Evolutionary conservation across 2,113 vertebrate genomes (phyloP), one percentile per base, ranked within the genome.

Genomic region (Morone chrysops): DNA sequence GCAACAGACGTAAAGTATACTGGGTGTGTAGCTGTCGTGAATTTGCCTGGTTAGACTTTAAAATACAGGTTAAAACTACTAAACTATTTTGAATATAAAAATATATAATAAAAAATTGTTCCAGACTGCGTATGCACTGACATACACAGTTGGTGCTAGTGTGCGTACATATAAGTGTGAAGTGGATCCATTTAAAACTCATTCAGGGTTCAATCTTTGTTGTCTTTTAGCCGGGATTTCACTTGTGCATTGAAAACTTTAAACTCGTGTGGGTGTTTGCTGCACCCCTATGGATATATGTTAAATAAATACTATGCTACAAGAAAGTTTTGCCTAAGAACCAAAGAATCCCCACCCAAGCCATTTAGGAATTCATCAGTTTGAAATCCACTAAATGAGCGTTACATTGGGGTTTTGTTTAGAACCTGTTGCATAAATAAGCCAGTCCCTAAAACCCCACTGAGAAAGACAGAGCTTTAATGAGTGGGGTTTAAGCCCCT

Each of bases 381-480:
- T 85, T 83, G 82, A 92, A 91, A 92, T 89, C 90, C 72, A 82
- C 90, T 89, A 93, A 93, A 89, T 91, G 90, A 91, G 93, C 87
- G 82, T 93, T 90, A 89, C 94, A 94, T 94, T 90, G 51, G 92
- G 90, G 89, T 95, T 94, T 17, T 48, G 91, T 95, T 94, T 92
- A 82, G 89, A 89, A 95, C 95, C 92, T 96, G 94, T 96, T 96
- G 94, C 93, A 95, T 95, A 96, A 96, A 94, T 93, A 93, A 96
- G 93, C 93, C 83, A 78, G 90, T 90, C 71, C 94, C 92, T 79
- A 80, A 74, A 57, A 92, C 92, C 94, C 94, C 91, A 85, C 94
- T 92, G 94, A 95, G 95, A 94, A 91, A 90, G 93, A 95, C 95
- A 96, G 95, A 92, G 92, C 92, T 95, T 96, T 97, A 97, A 97